Conservation (phyloP, 2,888 invertebrate genomes). For the Maniola hyperantus region DNA sequence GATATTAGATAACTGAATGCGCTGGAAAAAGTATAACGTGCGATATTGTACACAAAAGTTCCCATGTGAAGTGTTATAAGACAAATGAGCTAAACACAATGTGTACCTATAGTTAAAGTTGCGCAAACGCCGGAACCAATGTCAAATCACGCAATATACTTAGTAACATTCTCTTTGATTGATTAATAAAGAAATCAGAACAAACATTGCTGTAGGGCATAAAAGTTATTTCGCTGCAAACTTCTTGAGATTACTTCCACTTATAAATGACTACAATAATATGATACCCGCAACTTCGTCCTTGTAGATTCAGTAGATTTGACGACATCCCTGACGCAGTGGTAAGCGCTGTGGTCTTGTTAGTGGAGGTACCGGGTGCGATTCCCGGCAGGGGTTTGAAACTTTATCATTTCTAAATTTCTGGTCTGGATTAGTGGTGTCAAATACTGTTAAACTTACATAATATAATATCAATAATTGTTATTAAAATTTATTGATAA, state of each 20-base stretch:
- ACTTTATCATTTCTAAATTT: too few species aligned
- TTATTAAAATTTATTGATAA: too few species aligned
- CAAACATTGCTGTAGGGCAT: background rate
- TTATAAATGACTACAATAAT: background rate
- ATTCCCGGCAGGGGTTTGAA: too few species aligned
- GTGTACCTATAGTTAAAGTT: constrained; percentile 36
- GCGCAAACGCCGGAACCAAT: constrained; percentile 63
- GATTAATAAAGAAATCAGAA: constrained; percentile 37
- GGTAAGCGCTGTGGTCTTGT: too few species aligned
- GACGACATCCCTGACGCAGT: too few species aligned
- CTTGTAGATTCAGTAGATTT: background rate
- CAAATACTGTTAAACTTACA: too few species aligned
- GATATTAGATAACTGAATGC: too few species aligned
- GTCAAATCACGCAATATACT: constrained; percentile 54
- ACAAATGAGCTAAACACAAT: constrained; percentile 49
- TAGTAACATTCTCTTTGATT: constrained; percentile 42
- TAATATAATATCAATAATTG: too few species aligned
- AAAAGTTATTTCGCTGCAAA: constrained; percentile 9
- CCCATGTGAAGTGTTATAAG: constrained; percentile 35
- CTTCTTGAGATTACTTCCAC: constrained; percentile 2
- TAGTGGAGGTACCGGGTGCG: too few species aligned
- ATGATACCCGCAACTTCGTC: background rate
- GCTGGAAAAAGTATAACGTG: constrained; percentile 22
- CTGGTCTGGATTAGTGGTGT: too few species aligned
- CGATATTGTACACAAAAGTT: constrained; percentile 17